phyloP scores from a whole-genome alignment of 2,113 vertebrate species.

The Leucopternis melanops region DNA sequence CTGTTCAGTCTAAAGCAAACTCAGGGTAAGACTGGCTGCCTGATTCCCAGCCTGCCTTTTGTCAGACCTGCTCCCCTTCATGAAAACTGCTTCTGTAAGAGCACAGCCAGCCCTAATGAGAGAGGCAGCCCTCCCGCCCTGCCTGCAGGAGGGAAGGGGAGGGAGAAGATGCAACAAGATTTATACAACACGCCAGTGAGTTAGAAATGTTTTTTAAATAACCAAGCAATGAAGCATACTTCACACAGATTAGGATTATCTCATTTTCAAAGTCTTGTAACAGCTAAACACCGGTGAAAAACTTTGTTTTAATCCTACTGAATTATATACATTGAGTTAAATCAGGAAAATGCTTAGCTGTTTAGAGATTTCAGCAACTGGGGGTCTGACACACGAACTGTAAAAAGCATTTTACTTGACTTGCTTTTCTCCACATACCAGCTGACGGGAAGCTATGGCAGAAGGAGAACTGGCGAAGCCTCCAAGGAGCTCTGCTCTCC shows the following conservation, averaged over 20 bases:
- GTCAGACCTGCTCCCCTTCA: not conserved
- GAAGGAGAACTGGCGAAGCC: not conserved
- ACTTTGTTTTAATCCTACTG: not conserved
- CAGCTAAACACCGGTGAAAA: not conserved
- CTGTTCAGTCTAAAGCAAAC: not conserved
- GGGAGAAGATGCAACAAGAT: not conserved
- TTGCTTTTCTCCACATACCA: not conserved
- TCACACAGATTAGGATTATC: not conserved
- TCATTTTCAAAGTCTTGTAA: not conserved
- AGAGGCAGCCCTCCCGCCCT: not conserved
- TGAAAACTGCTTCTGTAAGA: not conserved
- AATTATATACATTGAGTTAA: not conserved
- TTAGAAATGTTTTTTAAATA: not conserved
- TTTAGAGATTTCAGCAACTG: not conserved
- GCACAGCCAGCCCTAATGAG: not conserved
- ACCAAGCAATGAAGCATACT: not conserved
- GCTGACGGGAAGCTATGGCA: not conserved
- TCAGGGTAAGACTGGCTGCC: not conserved
- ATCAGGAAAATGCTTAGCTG: not conserved
- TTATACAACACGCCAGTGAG: not conserved
- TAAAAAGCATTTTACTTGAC: not conserved
- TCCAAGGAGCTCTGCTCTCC: not conserved
- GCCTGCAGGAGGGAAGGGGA: not conserved
- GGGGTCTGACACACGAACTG: not conserved
- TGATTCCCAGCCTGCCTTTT: not conserved